Evolutionary conservation across 2,113 vertebrate genomes (phyloP).

Genomic region (Oryzias javanicus): DNA sequence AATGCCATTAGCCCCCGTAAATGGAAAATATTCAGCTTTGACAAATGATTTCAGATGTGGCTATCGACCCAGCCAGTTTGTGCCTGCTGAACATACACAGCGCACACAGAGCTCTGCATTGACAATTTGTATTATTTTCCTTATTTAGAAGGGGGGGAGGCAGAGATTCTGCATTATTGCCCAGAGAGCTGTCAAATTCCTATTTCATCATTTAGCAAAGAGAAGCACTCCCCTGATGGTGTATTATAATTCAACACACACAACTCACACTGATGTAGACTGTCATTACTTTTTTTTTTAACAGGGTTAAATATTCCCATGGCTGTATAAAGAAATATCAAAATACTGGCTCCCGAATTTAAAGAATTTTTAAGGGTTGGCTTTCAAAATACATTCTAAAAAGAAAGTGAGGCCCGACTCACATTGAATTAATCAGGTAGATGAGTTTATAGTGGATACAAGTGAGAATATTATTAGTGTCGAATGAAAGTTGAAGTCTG

Average conservation of each 20-base stretch:
- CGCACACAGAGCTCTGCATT: constrained; percentile 15
- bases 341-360: background rate
- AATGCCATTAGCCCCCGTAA: constrained; percentile 42
- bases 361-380: too few species aligned
- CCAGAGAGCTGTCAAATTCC: constrained; percentile 42
- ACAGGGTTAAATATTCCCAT: constrained; percentile 26
- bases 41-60: constrained; percentile 65
- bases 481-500: constrained; percentile 1
- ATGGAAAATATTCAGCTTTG: constrained; percentile 58
- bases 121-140: constrained; percentile 25
- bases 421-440: too few species aligned
- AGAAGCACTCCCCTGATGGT: constrained; percentile 37
- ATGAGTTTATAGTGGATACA: too few species aligned
- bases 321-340: constrained; percentile 11
- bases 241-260: constrained; percentile 49
- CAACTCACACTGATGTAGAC: constrained; percentile 35
- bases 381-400: too few species aligned
- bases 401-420: too few species aligned
- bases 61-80: constrained; percentile 44
- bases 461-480: constrained; percentile 25
- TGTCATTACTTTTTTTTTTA: constrained; percentile 38
- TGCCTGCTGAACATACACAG: constrained; percentile 23
- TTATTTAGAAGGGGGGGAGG: constrained; percentile 24
- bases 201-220: constrained; percentile 52
- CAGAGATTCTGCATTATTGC: constrained; percentile 26